phyloP scores from a whole-genome alignment of 2,888 invertebrate genomes.

The Pandemis cinnamomeana region DNA sequence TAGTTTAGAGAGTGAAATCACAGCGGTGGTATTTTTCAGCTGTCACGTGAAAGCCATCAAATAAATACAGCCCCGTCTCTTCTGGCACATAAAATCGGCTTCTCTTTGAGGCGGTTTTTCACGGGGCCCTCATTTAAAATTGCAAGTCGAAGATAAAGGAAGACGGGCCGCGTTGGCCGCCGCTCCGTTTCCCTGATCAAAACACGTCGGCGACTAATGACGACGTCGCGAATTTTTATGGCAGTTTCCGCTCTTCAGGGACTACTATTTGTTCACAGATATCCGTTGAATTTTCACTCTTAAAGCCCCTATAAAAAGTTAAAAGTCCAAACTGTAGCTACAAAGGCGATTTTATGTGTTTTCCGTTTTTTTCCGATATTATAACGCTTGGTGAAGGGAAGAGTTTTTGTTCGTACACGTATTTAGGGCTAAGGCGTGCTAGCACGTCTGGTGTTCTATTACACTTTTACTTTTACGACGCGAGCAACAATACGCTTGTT shows the following conservation, averaged over 20 bases:
- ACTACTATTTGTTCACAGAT: slow-evolving; percentile 73
- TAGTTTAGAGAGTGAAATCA: slow-evolving; percentile 40
- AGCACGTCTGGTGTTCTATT: slow-evolving; percentile 28
- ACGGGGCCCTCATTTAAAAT: slow-evolving; percentile 63
- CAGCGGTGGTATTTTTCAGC: slow-evolving; percentile 38
- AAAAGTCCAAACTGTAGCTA: slow-evolving; percentile 60
- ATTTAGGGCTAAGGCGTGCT: slow-evolving; percentile 22
- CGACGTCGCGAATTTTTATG: slow-evolving; percentile 77
- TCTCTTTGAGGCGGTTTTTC: slow-evolving; percentile 58
- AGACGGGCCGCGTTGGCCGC: slow-evolving; percentile 54
- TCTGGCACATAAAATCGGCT: slow-evolving; percentile 61
- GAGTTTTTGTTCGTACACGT: slow-evolving; percentile 26
- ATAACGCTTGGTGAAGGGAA: slow-evolving; percentile 28
- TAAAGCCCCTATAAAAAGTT: slow-evolving; percentile 69
- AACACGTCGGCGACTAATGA: slow-evolving; percentile 82
- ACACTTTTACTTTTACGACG: slow-evolving; percentile 25
- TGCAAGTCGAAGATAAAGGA: slow-evolving; percentile 66
- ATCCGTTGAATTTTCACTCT: slow-evolving; percentile 71
- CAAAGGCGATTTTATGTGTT: slow-evolving; percentile 57
- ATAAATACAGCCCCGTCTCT: slow-evolving; percentile 51
- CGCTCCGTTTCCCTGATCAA: slow-evolving; percentile 69
- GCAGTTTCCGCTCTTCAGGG: slow-evolving; percentile 71
- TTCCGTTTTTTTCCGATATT: slow-evolving; percentile 49
- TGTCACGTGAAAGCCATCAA: slow-evolving; percentile 40
- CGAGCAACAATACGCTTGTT: slow-evolving; percentile 10